phyloP scores from a whole-genome alignment of 2,888 invertebrate genomes.

The Luffia ferchaultella region DNA sequence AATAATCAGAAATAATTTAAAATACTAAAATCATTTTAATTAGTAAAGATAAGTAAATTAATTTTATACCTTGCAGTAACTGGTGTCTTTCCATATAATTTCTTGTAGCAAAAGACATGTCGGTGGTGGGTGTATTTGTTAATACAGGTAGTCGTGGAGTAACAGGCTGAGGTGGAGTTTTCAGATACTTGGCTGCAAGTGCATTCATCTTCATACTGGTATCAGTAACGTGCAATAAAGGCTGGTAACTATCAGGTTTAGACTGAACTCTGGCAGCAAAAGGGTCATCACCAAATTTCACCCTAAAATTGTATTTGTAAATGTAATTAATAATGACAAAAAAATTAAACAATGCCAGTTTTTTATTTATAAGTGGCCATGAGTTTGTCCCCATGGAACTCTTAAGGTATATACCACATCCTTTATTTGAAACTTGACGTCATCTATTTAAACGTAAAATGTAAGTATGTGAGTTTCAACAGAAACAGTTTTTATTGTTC shows the following conservation, averaged over 20 bases:
- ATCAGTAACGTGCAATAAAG: constrained; percentile 25
- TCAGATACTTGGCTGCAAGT: constrained; percentile 53
- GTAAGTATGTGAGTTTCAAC: no score
- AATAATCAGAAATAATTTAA: constrained; percentile 2
- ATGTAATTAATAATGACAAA: no score
- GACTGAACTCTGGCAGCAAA: constrained; percentile 8
- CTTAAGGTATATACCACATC: no score
- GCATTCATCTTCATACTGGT: constrained; percentile 60
- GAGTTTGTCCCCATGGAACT: no score
- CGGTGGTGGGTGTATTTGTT: constrained; percentile 29
- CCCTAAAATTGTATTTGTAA: no score
- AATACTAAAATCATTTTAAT: not conserved
- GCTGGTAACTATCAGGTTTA: constrained; percentile 22
- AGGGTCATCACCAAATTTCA: constrained; percentile 54
- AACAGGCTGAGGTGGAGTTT: constrained; percentile 18
- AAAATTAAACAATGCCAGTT: no score
- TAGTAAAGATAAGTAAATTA: not conserved
- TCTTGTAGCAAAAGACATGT: constrained; percentile 76
- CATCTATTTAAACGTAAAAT: no score
- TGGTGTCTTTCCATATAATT: constrained; percentile 76
- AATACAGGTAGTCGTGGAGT: constrained; percentile 14
- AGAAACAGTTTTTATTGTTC: no score
- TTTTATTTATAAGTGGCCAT: no score
- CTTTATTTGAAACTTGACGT: no score
- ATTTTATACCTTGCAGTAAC: constrained; percentile 53